Base-by-base conservation (phyloP, 1,140 invertebrate species). In the Heterodera schachtii region DNA sequence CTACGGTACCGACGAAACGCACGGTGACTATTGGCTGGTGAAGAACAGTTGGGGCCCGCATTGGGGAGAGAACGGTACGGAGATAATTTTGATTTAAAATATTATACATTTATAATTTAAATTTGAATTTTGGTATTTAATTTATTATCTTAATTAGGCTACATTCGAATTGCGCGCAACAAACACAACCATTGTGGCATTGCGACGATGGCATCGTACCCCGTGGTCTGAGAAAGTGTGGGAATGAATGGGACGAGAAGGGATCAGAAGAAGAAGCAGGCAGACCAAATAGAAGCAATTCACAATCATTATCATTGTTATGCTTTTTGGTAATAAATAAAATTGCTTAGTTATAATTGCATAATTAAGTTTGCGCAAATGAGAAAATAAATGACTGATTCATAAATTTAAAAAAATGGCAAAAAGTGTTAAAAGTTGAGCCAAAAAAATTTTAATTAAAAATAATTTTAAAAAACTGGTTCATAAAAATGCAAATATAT, bases 21-120 rank as follows among this genome's bases (percentile, higher is more conserved):
- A 92, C 64, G 78, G 91, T 44, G 94, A 95, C 86, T 94, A 94
- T 81, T 98, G 95, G 95, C 93, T 97, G 8, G 91, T 97, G 31
- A 95, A 97, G 87, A 97, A 97, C 94, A 84, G 82, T 57, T 89
- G 90, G 89, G 86, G 88, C 73, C 79, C 75, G 11, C 81, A 75
- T 52, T 93, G 92, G 92, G 92, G 92, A 79, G 89, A 91, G 16
- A 70, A 91, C 57, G 92, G 74, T 75, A 5, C 41, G 6, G 9
- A 60, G 57, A 13, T 16, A 2, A 52, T 52, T 52, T 8, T 52
- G 49, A 52, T 52, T 52, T 52, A 52, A 52, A 8, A 0, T 52
- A 52, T 52, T 8, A 52, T 8, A 52, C 11, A 11, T 52, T 52
- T 60, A 16, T 60, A 16, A 19, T 60, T 9, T 49, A 47, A 46